These are phyloP conservation scores for Sphenodon punctatus DNA, from an alignment of 2,797 vertebrate species.

Conservation along the genomic window DNA sequence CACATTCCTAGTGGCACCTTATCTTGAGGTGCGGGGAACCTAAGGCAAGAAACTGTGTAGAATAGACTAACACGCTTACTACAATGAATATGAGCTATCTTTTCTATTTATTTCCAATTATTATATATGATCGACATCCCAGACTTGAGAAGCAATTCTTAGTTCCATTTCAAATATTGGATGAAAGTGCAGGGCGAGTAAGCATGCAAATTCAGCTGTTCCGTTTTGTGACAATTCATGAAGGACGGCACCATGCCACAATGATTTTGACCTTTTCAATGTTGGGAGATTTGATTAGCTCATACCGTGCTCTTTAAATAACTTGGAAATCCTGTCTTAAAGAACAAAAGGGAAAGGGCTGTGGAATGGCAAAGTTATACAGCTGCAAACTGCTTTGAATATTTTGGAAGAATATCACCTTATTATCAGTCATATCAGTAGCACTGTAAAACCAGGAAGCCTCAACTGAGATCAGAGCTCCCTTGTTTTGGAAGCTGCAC, in stretches of 20 bases:
- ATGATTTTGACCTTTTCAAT: conserved; percentile 18
- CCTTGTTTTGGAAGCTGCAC: no score
- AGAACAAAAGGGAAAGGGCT: neutral
- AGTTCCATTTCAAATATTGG: neutral
- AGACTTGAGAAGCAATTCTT: accelerated
- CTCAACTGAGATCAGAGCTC: no score
- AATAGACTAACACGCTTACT: neutral
- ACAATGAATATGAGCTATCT: neutral
- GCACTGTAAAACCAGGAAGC: no score
- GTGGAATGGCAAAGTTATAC: accelerated
- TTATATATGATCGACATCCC: neutral
- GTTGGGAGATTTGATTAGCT: neutral
- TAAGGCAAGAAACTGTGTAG: neutral
- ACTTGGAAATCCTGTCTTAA: neutral
- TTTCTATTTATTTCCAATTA: neutral
- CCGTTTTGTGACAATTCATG: neutral
- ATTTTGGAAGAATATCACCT: no score
- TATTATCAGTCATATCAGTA: no score
- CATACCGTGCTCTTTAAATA: neutral
- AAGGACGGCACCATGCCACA: neutral
- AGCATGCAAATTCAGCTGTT: neutral
- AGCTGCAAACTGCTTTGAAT: no score
- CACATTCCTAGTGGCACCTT: accelerated
- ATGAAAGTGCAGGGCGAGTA: neutral
- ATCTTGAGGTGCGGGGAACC: neutral